A percentile compares a stretch with the other conserved stretches of the same genome.
Evolutionary conservation across 2,888 invertebrate species (phyloP).

Genomic region (Arrhopalites spinosus): DNA sequence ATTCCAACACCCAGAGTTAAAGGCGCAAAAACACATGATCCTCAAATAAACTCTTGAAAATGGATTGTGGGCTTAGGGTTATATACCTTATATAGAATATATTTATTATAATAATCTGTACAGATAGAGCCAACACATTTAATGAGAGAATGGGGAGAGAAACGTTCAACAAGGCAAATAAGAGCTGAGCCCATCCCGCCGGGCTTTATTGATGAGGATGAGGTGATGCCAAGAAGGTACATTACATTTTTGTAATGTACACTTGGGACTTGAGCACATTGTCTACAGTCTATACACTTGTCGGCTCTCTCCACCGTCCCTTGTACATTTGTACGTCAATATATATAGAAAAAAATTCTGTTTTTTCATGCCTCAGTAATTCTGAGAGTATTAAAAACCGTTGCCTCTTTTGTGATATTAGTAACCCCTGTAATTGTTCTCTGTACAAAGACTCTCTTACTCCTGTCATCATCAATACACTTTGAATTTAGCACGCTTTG

Average conservation of each 20-base stretch:
- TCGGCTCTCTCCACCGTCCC: background rate
- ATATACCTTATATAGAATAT: no score
- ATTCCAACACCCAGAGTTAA: background rate
- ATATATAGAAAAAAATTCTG: background rate
- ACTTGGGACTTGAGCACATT: background rate
- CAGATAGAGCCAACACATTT: background rate
- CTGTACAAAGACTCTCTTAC: no score
- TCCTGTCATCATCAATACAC: no score
- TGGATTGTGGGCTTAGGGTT: no score
- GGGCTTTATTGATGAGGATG: conserved; percentile 26
- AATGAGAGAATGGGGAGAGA: background rate
- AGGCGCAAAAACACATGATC: no score
- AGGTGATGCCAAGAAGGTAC: background rate
- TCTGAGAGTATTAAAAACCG: background rate
- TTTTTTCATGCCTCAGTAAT: conserved; percentile 20
- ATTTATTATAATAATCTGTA: background rate
- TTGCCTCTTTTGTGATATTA: no score
- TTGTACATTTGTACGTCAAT: background rate
- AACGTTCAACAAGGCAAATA: conserved; percentile 9
- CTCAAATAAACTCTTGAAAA: background rate
- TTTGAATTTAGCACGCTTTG: no score
- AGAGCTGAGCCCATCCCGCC: conserved; percentile 21
- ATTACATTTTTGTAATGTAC: background rate
- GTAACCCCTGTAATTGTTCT: no score
- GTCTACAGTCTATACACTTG: background rate